phyloP scores from a whole-genome alignment of 2,113 vertebrate genomes.

The Lepus europaeus region DNA sequence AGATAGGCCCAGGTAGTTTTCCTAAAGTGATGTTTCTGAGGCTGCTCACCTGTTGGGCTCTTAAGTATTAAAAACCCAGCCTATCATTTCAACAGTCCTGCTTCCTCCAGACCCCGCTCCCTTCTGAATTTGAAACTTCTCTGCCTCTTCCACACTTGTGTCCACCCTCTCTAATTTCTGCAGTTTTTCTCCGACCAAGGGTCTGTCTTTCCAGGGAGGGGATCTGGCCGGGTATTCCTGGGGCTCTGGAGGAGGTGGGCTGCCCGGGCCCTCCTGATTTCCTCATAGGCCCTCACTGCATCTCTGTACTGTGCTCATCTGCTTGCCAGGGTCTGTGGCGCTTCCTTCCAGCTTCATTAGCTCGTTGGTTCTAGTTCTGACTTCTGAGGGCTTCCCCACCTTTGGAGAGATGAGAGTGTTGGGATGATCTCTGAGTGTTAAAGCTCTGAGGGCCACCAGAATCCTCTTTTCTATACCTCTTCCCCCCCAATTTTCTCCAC shows the following conservation, averaged over 20 bases:
- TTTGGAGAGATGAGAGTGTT: background rate
- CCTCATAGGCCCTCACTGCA: background rate
- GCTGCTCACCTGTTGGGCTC: background rate
- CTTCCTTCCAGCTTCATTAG: background rate
- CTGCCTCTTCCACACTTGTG: background rate
- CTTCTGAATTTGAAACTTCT: background rate
- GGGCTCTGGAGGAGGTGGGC: background rate
- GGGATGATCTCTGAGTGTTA: background rate
- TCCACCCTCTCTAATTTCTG: background rate
- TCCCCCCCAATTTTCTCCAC: background rate
- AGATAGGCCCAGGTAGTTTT: background rate
- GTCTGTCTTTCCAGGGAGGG: background rate
- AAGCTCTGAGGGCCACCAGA: background rate
- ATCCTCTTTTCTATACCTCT: background rate
- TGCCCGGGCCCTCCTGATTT: background rate
- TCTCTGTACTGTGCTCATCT: background rate
- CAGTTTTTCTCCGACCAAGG: background rate
- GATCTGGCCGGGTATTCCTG: background rate
- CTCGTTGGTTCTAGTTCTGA: background rate
- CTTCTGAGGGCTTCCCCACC: background rate
- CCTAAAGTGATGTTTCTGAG: background rate
- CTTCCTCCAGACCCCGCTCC: background rate
- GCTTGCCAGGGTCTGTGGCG: background rate
- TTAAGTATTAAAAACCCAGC: background rate
- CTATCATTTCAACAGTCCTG: background rate